Percentiles rank a stretch among this genome's conserved stretches.
Evolutionary conservation across 2,113 vertebrate genomes (phyloP).

Genomic region (Tangachromis dhanisi): DNA sequence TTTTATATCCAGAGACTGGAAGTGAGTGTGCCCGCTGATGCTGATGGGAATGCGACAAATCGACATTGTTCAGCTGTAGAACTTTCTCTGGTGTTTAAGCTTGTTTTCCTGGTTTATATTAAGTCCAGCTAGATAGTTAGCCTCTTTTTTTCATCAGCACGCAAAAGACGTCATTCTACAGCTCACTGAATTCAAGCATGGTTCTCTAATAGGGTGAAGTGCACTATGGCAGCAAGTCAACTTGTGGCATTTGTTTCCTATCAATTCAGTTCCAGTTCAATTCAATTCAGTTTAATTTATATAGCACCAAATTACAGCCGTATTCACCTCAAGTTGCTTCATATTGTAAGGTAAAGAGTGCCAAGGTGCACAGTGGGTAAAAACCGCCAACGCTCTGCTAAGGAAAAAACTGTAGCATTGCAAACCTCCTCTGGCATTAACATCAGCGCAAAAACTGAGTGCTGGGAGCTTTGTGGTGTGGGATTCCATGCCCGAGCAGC

Average conservation of each 20-base stretch:
- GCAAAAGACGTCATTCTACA: neutral
- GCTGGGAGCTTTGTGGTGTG: neutral
- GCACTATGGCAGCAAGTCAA: neutral
- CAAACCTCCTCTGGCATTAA: neutral
- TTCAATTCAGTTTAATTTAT: neutral
- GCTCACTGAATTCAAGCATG: neutral
- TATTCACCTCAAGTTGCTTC: neutral
- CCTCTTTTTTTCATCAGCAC: neutral
- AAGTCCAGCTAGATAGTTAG: neutral
- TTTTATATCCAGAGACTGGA: conserved; percentile 97
- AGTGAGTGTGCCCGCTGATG: conserved; percentile 66
- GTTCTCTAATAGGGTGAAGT: neutral
- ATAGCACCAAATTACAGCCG: neutral
- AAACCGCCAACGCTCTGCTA: rapidly evolving
- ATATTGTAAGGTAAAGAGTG: neutral
- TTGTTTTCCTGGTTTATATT: neutral
- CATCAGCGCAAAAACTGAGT: neutral
- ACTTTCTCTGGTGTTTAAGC: neutral
- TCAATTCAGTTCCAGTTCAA: neutral
- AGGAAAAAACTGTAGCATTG: neutral
- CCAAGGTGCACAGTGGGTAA: neutral
- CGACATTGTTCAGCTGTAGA: neutral
- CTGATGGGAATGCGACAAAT: neutral
- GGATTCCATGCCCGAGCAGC: neutral
- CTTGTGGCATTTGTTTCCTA: neutral